These are phyloP conservation scores for Percopsis transmontana DNA, from an alignment of 2,113 vertebrate genomes.

Conservation along the genomic window DNA sequence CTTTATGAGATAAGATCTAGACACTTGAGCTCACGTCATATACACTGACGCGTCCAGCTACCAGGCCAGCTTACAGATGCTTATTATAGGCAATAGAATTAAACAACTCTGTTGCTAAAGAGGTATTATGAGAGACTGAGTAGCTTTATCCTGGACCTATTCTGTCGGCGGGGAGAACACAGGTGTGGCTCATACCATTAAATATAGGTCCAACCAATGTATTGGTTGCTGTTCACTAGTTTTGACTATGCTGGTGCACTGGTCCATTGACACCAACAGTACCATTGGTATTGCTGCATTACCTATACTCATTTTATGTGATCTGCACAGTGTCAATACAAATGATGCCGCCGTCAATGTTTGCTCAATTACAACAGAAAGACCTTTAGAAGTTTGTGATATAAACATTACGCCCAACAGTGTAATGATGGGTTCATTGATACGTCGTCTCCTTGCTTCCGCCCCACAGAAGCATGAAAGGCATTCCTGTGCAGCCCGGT, in stretches of 20 bases:
- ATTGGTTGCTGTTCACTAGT: too few species aligned
- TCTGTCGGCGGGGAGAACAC: too few species aligned
- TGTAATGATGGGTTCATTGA: slow-evolving; percentile 46
- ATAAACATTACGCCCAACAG: slow-evolving; percentile 24
- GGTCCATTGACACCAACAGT: too few species aligned
- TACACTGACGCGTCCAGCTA: slow-evolving; percentile 27
- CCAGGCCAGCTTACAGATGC: neutral
- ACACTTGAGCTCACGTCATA: slow-evolving; percentile 74
- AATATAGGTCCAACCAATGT: too few species aligned
- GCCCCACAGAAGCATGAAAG: slow-evolving; percentile 74
- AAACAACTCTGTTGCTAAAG: too few species aligned
- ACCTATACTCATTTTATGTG: too few species aligned
- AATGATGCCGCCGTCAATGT: neutral
- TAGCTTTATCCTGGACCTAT: too few species aligned
- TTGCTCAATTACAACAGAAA: slow-evolving; percentile 11
- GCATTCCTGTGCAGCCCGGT: slow-evolving; percentile 65
- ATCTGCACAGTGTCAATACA: too few species aligned
- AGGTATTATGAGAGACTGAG: too few species aligned
- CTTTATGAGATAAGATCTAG: slow-evolving; percentile 80
- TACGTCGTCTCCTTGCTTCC: slow-evolving; percentile 61
- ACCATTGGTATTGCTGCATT: too few species aligned
- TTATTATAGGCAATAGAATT: slow-evolving; percentile 32
- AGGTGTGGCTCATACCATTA: too few species aligned
- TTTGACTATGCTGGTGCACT: too few species aligned
- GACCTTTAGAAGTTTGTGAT: slow-evolving; percentile 12